Conservation (phyloP, 2,797 vertebrate species). For the Periophthalmus magnuspinnatus region DNA sequence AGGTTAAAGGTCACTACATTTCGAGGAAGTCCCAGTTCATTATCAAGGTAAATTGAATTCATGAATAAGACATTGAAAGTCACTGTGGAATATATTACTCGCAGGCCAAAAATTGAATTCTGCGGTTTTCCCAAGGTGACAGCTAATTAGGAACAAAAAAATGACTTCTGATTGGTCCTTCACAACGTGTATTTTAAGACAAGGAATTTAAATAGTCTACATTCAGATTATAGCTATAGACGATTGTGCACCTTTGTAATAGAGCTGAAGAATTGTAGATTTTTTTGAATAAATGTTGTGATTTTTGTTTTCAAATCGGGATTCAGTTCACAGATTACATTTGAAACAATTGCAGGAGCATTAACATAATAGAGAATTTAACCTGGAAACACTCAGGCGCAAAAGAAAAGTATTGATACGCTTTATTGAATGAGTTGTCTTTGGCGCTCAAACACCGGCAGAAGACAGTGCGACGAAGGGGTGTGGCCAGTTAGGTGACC, state of each 20-base stretch:
- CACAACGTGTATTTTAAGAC: conserved; percentile 7
- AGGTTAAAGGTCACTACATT: conserved; percentile 57
- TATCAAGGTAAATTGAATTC: conserved; percentile 63
- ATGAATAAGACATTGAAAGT: conserved; percentile 66
- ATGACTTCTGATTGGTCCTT: conserved; percentile 21
- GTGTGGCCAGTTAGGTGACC: too few species aligned
- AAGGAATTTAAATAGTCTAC: background rate
- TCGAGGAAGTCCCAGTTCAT: conserved; percentile 50
- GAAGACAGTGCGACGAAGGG: too few species aligned
- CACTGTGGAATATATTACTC: conserved; percentile 58
- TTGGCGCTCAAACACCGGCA: too few species aligned
- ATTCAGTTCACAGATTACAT: background rate
- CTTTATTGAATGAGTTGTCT: too few species aligned
- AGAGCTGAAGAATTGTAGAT: background rate
- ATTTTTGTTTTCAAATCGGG: background rate
- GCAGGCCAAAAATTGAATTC: conserved; percentile 47
- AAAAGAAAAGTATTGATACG: too few species aligned
- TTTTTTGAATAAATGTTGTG: too few species aligned
- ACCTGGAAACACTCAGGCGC: too few species aligned
- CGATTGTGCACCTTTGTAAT: background rate
- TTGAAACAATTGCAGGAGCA: background rate
- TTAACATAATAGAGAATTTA: background rate
- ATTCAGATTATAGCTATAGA: background rate
- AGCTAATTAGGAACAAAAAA: conserved; percentile 48
- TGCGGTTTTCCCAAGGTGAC: conserved; percentile 45